phyloP scores from a whole-genome alignment of 1,140 invertebrate genomes.

The Drosophila teissieri region DNA sequence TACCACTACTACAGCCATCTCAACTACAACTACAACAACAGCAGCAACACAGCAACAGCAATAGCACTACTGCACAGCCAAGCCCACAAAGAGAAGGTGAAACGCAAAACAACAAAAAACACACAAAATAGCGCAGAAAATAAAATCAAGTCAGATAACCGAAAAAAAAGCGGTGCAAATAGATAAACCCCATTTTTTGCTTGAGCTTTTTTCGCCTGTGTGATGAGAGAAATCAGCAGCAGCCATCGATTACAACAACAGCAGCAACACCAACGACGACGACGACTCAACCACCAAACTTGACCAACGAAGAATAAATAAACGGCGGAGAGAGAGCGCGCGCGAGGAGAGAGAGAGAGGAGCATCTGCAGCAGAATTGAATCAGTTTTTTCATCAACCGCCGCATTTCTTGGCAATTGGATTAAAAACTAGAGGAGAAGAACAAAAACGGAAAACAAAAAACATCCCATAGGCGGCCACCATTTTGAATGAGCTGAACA shows the following conservation, averaged over 20 bases:
- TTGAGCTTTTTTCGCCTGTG: conserved; percentile 50
- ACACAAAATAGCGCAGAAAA: conserved; percentile 29
- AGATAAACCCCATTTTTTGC: conserved; percentile 49
- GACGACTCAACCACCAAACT: conserved; percentile 45
- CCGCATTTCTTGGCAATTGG: conserved; percentile 69
- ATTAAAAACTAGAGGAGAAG: conserved; percentile 44
- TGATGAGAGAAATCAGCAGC: conserved; percentile 66
- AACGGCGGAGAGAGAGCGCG: neutral
- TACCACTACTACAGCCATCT: conserved; percentile 11
- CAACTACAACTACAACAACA: conserved; percentile 23
- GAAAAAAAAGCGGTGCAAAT: conserved; percentile 16
- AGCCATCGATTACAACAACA: conserved; percentile 30
- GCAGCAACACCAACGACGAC: conserved; percentile 35
- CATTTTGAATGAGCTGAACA: conserved; percentile 79
- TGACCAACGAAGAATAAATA: conserved; percentile 23
- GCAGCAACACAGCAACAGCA: conserved; percentile 12
- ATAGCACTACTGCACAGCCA: conserved; percentile 38
- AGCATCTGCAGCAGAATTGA: conserved; percentile 22
- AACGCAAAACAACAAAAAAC: conserved; percentile 41
- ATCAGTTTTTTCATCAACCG: conserved; percentile 45
- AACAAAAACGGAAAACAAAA: conserved; percentile 16
- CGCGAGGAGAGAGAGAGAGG: conserved; percentile 3
- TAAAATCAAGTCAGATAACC: conserved; percentile 21
- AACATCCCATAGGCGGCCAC: conserved; percentile 66
- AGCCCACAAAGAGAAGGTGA: conserved; percentile 62